Conservation (phyloP, 1,140 invertebrate species). For the Cyrtorhinus lividipennis region DNA sequence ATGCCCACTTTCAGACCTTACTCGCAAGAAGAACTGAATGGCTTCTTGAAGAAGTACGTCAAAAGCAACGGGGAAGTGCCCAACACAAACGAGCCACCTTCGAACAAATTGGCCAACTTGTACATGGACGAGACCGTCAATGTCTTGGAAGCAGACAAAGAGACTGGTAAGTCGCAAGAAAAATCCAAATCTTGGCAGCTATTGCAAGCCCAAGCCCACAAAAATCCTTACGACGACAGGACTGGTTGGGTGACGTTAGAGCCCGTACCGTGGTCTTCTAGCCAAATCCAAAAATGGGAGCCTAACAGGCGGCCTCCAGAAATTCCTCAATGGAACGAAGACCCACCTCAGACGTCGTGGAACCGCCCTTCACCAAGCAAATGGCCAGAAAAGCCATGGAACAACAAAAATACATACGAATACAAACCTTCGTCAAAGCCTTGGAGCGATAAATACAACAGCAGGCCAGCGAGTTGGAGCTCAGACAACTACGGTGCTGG, state of each 20-base stretch:
- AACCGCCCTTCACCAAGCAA: constrained; percentile 11
- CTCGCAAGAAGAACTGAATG: constrained; percentile 26
- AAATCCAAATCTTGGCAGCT: constrained; percentile 31
- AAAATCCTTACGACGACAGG: constrained; percentile 46
- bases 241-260: constrained; percentile 62
- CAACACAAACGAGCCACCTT: constrained; percentile 8
- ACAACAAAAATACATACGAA: constrained; percentile 26
- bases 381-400: constrained; percentile 28
- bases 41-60: constrained; percentile 25
- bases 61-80: constrained; percentile 17
- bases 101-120: constrained; percentile 23
- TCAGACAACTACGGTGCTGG: constrained; percentile 27
- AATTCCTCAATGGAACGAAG: constrained; percentile 18
- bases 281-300: constrained; percentile 66
- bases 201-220: constrained; percentile 31
- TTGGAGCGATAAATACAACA: constrained; percentile 8
- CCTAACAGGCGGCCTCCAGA: constrained; percentile 28
- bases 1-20: constrained; percentile 26
- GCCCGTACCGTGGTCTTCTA: constrained; percentile 59
- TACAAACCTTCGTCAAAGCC: constrained; percentile 20
- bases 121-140: constrained; percentile 25
- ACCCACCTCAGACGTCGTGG: constrained; percentile 18
- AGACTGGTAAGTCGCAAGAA: constrained; percentile 21
- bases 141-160: constrained; percentile 21
- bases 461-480: constrained; percentile 10